Evolutionary conservation across 2,888 invertebrate genomes (phyloP).

Genomic region (Stenodera caucasica): DNA sequence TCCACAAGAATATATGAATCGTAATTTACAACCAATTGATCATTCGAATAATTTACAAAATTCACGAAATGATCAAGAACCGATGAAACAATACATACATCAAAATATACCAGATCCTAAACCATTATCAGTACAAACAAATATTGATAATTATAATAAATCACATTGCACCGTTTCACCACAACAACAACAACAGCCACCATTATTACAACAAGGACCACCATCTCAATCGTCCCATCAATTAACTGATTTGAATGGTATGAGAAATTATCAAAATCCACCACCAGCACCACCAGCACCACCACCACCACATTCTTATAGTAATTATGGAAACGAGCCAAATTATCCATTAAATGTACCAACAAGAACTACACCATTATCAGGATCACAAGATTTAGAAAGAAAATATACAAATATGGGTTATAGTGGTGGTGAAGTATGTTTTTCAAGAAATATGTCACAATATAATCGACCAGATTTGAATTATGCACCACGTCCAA

Average conservation of each 20-base stretch:
- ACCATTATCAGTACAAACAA: constrained; percentile 26
- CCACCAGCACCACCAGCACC: constrained; percentile 27
- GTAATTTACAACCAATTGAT: constrained; percentile 14
- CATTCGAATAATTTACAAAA: constrained; percentile 13
- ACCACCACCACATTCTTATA: constrained; percentile 30
- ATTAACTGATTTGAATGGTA: neutral
- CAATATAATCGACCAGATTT: constrained; percentile 36
- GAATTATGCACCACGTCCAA: constrained; percentile 30
- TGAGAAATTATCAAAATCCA: constrained; percentile 16
- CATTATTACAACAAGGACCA: constrained; percentile 13
- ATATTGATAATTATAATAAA: constrained; percentile 22
- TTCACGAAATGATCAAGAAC: constrained; percentile 23
- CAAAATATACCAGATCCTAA: constrained; percentile 50
- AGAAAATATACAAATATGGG: constrained; percentile 53
- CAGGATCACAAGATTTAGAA: constrained; percentile 34
- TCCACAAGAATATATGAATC: constrained; percentile 30
- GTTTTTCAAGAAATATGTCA: constrained; percentile 41
- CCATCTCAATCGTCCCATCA: neutral
- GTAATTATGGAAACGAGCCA: constrained; percentile 37
- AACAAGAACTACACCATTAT: constrained; percentile 32
- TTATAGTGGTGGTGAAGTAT: constrained; percentile 49
- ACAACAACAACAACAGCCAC: constrained; percentile 19
- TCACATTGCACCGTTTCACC: constrained; percentile 15
- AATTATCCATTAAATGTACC: constrained; percentile 47
- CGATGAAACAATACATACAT: constrained; percentile 42